Evolutionary conservation across 2,113 vertebrate genomes (phyloP).

Genomic region (western clawed frog (Xenopus tropicalis)): DNA sequence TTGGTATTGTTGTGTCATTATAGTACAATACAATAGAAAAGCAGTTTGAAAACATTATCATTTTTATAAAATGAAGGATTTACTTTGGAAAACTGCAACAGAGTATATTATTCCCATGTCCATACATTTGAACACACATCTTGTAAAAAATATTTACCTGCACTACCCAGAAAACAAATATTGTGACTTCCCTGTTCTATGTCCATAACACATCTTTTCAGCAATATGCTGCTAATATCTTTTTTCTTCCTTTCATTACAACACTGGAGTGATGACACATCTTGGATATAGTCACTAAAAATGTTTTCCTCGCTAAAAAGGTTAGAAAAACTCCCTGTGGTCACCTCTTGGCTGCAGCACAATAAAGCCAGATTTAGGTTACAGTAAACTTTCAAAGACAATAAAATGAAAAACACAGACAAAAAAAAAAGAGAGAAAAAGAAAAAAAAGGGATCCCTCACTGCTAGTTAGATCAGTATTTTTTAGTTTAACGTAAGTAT

Average conservation of each 20-base stretch:
- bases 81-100: no score
- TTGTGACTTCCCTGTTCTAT: background rate
- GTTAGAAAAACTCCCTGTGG: slow-evolving; percentile 37
- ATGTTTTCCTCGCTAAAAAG: slow-evolving; percentile 44
- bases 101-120: no score
- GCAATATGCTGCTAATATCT: slow-evolving; percentile 35
- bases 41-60: no score
- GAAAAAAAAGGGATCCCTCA: background rate
- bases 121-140: no score
- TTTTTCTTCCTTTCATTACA: slow-evolving; percentile 40
- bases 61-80: no score
- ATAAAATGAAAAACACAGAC: slow-evolving; percentile 40
- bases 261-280: slow-evolving; percentile 38
- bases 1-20: no score
- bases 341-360: slow-evolving; percentile 44
- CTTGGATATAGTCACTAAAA: slow-evolving; percentile 30
- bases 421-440: no score
- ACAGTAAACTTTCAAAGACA: slow-evolving; percentile 51
- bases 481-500: background rate
- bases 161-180: no score
- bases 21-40: no score
- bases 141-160: no score
- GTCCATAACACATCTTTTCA: slow-evolving; percentile 7
- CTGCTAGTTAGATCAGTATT: background rate
- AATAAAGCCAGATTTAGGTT: slow-evolving; percentile 50